Conservation (phyloP, 2,888 invertebrate species). For the Lissocephala sabroskyi region DNA sequence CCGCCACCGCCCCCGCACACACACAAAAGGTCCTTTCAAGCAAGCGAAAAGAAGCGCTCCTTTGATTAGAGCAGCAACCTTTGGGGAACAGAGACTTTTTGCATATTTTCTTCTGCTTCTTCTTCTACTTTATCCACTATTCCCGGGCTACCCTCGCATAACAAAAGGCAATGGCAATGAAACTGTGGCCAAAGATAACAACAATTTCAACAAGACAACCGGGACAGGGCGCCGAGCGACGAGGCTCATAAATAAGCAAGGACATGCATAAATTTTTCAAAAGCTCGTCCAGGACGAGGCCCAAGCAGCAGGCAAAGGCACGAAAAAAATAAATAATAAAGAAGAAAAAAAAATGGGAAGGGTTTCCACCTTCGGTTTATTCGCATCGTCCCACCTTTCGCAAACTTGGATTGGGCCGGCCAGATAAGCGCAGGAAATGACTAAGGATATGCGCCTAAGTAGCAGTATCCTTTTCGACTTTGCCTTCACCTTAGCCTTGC, state of each 20-base stretch:
- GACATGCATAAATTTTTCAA: constrained; percentile 64
- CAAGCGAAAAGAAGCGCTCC: constrained; percentile 47
- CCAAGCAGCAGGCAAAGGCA: constrained; percentile 3
- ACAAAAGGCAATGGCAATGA: constrained; percentile 58
- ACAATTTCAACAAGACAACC: constrained; percentile 12
- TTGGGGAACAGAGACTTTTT: constrained; percentile 31
- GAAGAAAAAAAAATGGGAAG: constrained; percentile 37
- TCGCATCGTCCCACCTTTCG: no score
- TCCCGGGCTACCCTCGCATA: constrained; percentile 24
- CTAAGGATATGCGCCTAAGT: constrained; percentile 63
- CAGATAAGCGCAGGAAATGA: constrained; percentile 66
- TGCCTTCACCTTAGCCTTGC: not conserved
- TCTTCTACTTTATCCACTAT: constrained; percentile 22
- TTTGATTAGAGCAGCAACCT: constrained; percentile 65
- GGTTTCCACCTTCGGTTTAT: no score
- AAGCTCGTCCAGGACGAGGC: constrained; percentile 36
- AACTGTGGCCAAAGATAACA: constrained; percentile 62
- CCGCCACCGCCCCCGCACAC: constrained; percentile 36
- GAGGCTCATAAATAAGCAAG: constrained; percentile 66
- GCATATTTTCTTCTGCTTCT: constrained; percentile 10
- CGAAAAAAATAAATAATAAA: constrained; percentile 8
- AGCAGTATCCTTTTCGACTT: constrained; percentile 46
- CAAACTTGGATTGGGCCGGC: no score
- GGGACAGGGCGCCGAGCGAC: constrained; percentile 25
- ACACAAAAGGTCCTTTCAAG: constrained; percentile 60